A percentile compares a stretch with the other conserved stretches of the same genome.
Conservation (phyloP, 2,797 vertebrate species). For the Nasua narica region DNA sequence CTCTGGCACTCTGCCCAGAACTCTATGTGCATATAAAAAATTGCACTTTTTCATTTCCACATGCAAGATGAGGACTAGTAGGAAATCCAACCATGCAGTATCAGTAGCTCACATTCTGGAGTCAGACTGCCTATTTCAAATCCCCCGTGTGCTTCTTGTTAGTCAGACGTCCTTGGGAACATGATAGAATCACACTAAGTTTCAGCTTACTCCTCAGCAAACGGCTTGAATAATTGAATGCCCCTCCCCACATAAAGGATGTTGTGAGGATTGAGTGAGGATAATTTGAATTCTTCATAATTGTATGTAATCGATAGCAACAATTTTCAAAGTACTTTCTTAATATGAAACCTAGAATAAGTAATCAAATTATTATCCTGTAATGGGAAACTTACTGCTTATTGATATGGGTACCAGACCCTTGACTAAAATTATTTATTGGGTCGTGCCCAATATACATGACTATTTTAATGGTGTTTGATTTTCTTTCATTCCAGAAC, state of each 20-base stretch:
- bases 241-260: not conserved
- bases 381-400: slow-evolving; percentile 10
- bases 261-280: not conserved
- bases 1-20: slow-evolving; percentile 34
- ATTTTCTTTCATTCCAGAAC: slow-evolving; percentile 48
- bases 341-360: slow-evolving; percentile 44
- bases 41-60: not conserved
- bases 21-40: not conserved
- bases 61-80: not conserved
- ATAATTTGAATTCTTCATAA: slow-evolving; percentile 27
- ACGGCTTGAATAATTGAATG: not conserved
- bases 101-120: not conserved
- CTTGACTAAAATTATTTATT: slow-evolving; percentile 52
- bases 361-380: slow-evolving; percentile 47
- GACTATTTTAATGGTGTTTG: slow-evolving; percentile 27
- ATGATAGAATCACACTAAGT: not conserved
- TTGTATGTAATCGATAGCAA: slow-evolving; percentile 48
- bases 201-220: not conserved
- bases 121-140: not conserved
- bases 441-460: not conserved
- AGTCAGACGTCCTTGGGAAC: not conserved
- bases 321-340: slow-evolving; percentile 53
- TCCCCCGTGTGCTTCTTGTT: not conserved
- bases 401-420: not conserved
- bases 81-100: not conserved